Evolutionary conservation across 2,113 vertebrate genomes (phyloP).

Genomic region (Ptilorrhoa leucosticta): DNA sequence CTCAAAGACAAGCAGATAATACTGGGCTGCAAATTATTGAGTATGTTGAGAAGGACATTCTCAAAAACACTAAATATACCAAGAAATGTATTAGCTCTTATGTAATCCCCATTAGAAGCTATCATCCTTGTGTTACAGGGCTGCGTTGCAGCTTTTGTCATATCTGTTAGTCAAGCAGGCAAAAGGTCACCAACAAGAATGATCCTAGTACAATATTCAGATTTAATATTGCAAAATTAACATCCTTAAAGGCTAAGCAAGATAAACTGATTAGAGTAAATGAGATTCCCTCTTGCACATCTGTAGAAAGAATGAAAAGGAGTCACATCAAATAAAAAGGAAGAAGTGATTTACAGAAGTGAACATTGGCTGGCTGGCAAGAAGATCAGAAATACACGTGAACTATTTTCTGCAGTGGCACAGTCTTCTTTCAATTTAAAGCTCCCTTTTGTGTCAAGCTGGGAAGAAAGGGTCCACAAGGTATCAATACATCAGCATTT

Average conservation of each 20-base stretch:
- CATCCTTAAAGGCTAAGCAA: background rate
- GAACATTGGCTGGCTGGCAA: background rate
- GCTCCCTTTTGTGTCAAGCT: constrained; percentile 10
- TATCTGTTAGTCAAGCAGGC: background rate
- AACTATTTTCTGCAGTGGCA: background rate
- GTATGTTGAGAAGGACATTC: background rate
- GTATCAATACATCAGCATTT: constrained; percentile 44
- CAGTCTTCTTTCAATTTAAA: background rate
- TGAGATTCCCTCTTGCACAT: background rate
- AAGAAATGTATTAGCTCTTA: background rate
- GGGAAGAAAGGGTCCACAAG: constrained; percentile 17
- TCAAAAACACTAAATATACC: background rate
- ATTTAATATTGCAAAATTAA: constrained; percentile 25
- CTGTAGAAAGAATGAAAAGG: background rate
- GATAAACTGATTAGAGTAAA: constrained; percentile 7
- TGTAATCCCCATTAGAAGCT: background rate
- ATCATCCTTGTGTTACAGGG: background rate
- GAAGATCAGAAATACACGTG: background rate
- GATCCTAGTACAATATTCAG: background rate
- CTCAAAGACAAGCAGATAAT: background rate
- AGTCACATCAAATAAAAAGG: background rate
- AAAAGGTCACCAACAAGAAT: background rate
- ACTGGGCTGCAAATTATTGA: background rate
- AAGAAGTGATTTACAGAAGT: background rate
- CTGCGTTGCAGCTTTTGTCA: background rate